Evolutionary conservation across 2,797 vertebrate genomes (phyloP).

Genomic region (Chrysocyon brachyurus): DNA sequence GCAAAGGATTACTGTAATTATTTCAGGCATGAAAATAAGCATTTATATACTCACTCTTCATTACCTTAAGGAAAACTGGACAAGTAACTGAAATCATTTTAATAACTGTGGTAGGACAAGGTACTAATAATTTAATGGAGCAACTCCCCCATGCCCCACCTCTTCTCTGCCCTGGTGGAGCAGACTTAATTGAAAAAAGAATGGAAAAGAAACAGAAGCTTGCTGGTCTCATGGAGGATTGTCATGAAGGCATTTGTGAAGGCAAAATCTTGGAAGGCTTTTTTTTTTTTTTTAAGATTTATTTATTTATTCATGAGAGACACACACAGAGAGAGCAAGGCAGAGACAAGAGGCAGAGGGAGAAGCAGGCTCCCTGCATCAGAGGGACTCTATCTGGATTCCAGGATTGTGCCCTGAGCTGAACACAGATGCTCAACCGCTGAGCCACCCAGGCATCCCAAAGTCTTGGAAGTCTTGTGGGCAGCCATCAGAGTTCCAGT

Average conservation of each 20-base stretch:
- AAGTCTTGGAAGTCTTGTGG: neutral
- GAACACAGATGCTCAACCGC: no score
- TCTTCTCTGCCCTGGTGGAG: neutral
- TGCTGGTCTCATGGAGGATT: neutral
- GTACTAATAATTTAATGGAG: slow-evolving; percentile 29
- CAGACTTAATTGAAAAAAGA: neutral
- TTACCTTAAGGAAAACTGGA: slow-evolving; percentile 51
- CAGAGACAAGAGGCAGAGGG: no score
- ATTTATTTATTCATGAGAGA: no score
- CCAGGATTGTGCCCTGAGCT: no score
- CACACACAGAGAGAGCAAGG: no score
- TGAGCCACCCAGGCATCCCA: no score
- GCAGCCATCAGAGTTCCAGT: neutral
- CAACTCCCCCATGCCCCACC: neutral
- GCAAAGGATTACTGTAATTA: slow-evolving; percentile 65
- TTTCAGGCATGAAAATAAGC: slow-evolving; percentile 43
- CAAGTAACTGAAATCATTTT: slow-evolving; percentile 58
- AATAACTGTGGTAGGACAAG: neutral
- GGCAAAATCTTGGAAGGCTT: neutral
- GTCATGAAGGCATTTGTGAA: neutral
- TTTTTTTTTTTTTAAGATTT: no score
- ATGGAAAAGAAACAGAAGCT: neutral
- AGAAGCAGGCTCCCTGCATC: no score
- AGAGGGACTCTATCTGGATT: no score
- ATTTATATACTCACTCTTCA: slow-evolving; percentile 37